Base-by-base conservation (phyloP, 1,140 invertebrate genomes). In the Meloidogyne chitwoodi region DNA sequence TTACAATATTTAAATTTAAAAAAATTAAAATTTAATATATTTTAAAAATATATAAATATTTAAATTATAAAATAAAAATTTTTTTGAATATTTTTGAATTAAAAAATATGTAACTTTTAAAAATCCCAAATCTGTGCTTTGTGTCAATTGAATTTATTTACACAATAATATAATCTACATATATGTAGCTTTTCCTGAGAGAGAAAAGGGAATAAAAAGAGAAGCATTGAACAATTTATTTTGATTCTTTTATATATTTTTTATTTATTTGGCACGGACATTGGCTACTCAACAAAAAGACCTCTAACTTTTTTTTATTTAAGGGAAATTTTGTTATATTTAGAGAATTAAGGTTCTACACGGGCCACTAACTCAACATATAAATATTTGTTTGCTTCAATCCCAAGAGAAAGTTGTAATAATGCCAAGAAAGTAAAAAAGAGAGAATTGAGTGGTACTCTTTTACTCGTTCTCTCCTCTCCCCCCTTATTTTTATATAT, bases 381-480 rank as follows among this genome's bases (percentile, higher is more conserved):
- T 44, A 31, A 19, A 48, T 31, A 24, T 68, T 68, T 48, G 67
- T 38, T 68, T 38, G 27, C 38, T 72, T 56, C 34, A 71, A 61
- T 71, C n/a, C 65, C 16, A 67, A 67, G 38, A 19, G 29, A 31
- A 31, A 41, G n/a, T 10, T 34, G 38, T n/a, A 41, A 41, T 67
- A 41, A 67, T 67, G 65, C 22, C 22, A 31, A 34, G 10, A 34
- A n/a, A n/a, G 31, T 16, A 65, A 67, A 67, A n/a, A n/a, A 5
- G 22, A 16, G 19, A 31, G 65, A 34, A 22, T 41, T 34, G 29
- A 19, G 22, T 67, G n/a, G 65, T 38, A 38, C 34, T 38, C 14
- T 31, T n/a, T 56, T 56, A n/a, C 48, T 22, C 12, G n/a, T 56
- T 22, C 48, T 19, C 16, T 31, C 6, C 48, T 19, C 16, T 31